Percentiles rank a stretch among this genome's conserved stretches.
Evolutionary conservation across 2,797 vertebrate species (phyloP).

Genomic region (Sternarchorhynchus goeldii): DNA sequence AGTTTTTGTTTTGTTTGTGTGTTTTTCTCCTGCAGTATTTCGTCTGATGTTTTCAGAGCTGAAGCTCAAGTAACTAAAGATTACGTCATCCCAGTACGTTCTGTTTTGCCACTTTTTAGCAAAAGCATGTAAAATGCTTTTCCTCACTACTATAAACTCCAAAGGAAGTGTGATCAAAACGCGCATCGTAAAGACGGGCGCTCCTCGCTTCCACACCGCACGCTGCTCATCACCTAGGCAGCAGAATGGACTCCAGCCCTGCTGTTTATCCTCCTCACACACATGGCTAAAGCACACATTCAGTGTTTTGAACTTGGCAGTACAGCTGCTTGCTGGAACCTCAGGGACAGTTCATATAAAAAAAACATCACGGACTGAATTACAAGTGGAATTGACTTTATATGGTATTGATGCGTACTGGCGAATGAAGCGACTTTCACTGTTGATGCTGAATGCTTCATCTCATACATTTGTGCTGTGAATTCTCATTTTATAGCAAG

Average conservation of each 20-base stretch:
- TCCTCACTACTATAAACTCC: neutral
- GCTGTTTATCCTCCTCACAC: too few relatives aligned
- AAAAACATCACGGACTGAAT: neutral
- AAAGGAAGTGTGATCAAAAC: neutral
- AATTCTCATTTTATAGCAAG: too few relatives aligned
- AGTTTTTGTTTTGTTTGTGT: neutral
- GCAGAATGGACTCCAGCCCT: neutral
- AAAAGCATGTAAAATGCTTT: neutral
- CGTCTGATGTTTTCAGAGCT: neutral
- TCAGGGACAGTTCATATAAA: neutral
- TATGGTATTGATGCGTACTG: too few relatives aligned
- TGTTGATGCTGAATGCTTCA: too few relatives aligned
- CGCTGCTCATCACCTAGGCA: neutral
- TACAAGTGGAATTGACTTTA: neutral
- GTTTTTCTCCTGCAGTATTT: neutral
- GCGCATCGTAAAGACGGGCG: neutral
- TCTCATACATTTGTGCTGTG: too few relatives aligned
- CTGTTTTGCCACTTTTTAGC: neutral
- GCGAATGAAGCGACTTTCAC: too few relatives aligned
- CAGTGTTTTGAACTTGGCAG: neutral
- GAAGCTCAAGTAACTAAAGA: neutral
- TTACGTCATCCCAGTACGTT: neutral
- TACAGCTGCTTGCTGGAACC: neutral
- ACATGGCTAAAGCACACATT: too few relatives aligned
- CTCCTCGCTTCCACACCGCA: neutral